Evolutionary conservation across 2,113 vertebrate genomes (phyloP).

Genomic region (Podarcis raffonei): DNA sequence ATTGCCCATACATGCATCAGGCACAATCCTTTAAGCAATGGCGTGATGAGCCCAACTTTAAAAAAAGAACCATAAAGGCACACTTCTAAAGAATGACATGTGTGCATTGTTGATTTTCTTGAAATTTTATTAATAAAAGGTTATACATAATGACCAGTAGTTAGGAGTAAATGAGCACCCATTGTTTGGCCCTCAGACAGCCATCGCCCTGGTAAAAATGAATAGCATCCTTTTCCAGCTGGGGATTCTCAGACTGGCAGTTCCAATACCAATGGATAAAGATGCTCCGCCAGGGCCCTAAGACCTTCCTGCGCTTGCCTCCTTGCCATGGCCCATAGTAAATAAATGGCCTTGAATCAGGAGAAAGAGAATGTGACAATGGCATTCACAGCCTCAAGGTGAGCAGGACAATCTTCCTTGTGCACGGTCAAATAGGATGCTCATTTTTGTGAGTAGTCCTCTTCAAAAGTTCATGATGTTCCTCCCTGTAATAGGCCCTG

Average conservation of each 20-base stretch:
- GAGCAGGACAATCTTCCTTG: background rate
- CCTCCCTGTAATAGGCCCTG: background rate
- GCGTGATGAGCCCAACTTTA: conserved; percentile 6
- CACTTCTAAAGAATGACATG: background rate
- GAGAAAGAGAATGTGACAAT: background rate
- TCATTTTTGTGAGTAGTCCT: background rate
- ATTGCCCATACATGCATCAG: conserved; percentile 22
- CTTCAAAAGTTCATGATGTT: background rate
- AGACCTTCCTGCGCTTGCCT: background rate
- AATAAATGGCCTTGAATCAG: background rate
- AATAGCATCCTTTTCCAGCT: background rate
- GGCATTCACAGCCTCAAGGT: background rate
- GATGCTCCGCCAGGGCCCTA: background rate
- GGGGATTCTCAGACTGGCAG: background rate
- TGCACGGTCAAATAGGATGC: background rate
- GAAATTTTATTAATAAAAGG: background rate
- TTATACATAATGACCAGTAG: background rate
- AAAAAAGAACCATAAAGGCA: background rate
- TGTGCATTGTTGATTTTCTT: background rate
- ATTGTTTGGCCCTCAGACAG: no score
- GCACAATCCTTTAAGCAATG: conserved; percentile 26
- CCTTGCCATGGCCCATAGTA: background rate
- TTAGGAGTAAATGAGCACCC: background rate
- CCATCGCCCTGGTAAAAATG: background rate
- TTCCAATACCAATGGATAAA: background rate